Evolutionary conservation across 2,888 invertebrate genomes (phyloP).

Genomic region (Ectobius pallidus): DNA sequence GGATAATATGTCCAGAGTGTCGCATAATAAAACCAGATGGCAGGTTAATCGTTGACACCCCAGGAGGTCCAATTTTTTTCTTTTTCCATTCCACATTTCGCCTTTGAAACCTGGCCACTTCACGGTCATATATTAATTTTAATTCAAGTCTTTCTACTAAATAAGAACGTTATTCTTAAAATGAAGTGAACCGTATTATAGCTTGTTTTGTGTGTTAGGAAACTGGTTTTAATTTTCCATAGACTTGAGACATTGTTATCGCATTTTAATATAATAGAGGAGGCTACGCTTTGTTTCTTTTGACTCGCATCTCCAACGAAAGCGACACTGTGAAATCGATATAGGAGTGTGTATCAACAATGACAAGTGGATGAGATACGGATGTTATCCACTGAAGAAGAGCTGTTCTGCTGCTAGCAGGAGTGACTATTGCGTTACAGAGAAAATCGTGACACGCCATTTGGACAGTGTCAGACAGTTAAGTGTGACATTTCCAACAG

Average conservation of each 20-base stretch:
- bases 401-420: not conserved
- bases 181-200: slow-evolving; percentile 27
- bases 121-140: not conserved
- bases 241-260: slow-evolving; percentile 17
- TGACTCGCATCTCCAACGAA: slow-evolving; percentile 35
- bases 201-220: not conserved
- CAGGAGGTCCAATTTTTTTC: slow-evolving; percentile 24
- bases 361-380: slow-evolving; percentile 1
- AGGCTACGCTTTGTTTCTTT: slow-evolving; percentile 25
- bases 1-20: slow-evolving; percentile 28
- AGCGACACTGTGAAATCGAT: slow-evolving; percentile 39
- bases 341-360: slow-evolving; percentile 12
- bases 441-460: no score
- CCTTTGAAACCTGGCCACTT: not conserved
- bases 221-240: slow-evolving; percentile 18
- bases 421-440: no score
- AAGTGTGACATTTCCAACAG: no score
- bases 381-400: not conserved
- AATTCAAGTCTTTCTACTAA: slow-evolving; percentile 11
- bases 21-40: slow-evolving; percentile 27
- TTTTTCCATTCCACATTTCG: not conserved
- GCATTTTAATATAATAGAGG: slow-evolving; percentile 10
- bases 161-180: slow-evolving; percentile 18
- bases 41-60: slow-evolving; percentile 36
- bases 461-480: no score